Evolutionary conservation across 2,113 vertebrate genomes (phyloP).

Genomic region (Ceyx cyanopectus): DNA sequence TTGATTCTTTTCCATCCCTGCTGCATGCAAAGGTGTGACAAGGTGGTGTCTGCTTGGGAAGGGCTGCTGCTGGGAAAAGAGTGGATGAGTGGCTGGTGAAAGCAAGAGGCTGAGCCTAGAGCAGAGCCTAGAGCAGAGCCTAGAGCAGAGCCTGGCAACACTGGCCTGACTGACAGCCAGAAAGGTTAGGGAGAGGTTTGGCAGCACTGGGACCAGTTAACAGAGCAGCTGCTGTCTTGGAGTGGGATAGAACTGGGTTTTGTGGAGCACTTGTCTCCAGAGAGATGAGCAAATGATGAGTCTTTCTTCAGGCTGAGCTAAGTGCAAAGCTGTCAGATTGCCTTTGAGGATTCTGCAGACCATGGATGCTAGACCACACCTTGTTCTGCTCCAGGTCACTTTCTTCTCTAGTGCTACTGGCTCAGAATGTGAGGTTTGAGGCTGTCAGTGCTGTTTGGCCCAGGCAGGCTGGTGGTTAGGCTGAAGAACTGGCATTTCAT

Average conservation of each 20-base stretch:
- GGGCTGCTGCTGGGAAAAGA: not conserved
- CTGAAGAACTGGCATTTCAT: not conserved
- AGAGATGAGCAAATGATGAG: not conserved
- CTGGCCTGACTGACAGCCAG: not conserved
- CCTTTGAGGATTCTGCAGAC: not conserved
- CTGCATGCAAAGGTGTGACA: not conserved
- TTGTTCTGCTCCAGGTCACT: not conserved
- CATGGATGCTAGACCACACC: fast-evolving
- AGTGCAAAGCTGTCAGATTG: not conserved
- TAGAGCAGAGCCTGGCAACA: not conserved
- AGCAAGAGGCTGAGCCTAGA: not conserved
- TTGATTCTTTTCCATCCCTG: not conserved
- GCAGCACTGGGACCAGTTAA: not conserved
- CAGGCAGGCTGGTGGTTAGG: not conserved
- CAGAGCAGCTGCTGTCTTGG: not conserved
- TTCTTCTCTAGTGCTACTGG: not conserved
- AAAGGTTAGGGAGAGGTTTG: not conserved
- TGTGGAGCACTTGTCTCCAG: not conserved
- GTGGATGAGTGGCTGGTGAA: not conserved
- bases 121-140: not conserved
- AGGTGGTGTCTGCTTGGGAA: not conserved
- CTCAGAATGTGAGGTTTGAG: not conserved
- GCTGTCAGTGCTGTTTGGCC: not conserved
- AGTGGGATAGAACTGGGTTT: not conserved
- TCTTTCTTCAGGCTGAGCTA: not conserved